Conservation (phyloP, 92 coral and sea anemone genomes). For the Diadumene lineata region DNA sequence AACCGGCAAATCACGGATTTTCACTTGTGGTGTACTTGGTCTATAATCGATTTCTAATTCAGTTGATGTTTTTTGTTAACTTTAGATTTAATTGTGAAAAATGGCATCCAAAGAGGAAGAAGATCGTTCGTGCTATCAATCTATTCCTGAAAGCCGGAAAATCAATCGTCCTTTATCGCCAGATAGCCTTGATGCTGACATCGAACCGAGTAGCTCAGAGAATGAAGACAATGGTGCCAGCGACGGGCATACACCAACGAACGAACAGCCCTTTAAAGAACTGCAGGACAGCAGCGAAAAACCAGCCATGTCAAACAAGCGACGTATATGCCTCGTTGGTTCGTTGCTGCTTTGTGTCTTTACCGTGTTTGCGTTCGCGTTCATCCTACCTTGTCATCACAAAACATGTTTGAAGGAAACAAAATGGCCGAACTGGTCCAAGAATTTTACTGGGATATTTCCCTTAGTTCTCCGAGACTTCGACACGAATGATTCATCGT, state of each 20-base stretch:
- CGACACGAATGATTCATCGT: slow-evolving; percentile 18
- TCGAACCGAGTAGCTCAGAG: slow-evolving; percentile 50
- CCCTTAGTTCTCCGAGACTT: slow-evolving; percentile 37
- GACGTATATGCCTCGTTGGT: slow-evolving; percentile 70
- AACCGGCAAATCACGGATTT: too few species aligned
- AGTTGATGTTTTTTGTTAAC: background rate
- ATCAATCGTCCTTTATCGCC: slow-evolving; percentile 8
- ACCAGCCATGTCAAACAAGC: slow-evolving; percentile 50
- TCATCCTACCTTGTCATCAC: slow-evolving; percentile 78
- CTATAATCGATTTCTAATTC: too few species aligned
- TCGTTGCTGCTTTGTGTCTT: slow-evolving; percentile 76
- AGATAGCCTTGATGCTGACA: slow-evolving; percentile 44
- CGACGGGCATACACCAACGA: background rate
- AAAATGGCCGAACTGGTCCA: slow-evolving; percentile 57
- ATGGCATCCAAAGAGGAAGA: slow-evolving; percentile 1
- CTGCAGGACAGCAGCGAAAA: slow-evolving; percentile 12
- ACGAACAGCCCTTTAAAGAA: slow-evolving; percentile 5
- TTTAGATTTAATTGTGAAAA: background rate
- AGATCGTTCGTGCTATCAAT: background rate
- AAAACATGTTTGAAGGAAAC: slow-evolving; percentile 55
- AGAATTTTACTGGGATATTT: slow-evolving; percentile 44
- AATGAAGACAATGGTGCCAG: slow-evolving; percentile 28
- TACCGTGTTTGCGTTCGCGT: slow-evolving; percentile 82
- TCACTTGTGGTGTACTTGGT: too few species aligned
- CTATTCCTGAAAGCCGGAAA: slow-evolving; percentile 1